Percentiles rank a stretch among this genome's conserved stretches.
These are phyloP conservation scores for Dryococelus australis DNA, from an alignment of 2,888 invertebrate species.

Conservation along the genomic window DNA sequence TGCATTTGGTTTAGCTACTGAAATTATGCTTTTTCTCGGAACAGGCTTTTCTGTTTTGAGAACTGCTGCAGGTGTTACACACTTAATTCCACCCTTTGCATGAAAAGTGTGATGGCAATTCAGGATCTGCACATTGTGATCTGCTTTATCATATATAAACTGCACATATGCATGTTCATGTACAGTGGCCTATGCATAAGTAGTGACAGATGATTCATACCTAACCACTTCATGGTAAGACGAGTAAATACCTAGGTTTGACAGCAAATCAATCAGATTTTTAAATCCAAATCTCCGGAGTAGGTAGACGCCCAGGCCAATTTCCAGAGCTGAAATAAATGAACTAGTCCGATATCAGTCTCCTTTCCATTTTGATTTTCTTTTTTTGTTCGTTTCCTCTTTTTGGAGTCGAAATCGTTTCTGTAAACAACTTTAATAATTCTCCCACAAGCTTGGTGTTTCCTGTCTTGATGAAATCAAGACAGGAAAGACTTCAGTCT, in stretches of 20 bases:
- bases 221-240: slow-evolving; percentile 27
- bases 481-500: no score
- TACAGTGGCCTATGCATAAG: no score
- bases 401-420: background rate
- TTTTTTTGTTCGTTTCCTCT: background rate
- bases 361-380: background rate
- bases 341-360: background rate
- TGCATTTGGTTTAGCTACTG: no score
- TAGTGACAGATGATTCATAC: slow-evolving; percentile 10
- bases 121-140: background rate
- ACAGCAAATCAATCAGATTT: slow-evolving; percentile 25
- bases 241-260: slow-evolving; percentile 24
- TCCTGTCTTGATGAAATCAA: background rate
- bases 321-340: background rate
- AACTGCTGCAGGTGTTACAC: slow-evolving; percentile 13
- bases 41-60: background rate
- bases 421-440: background rate
- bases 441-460: background rate
- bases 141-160: slow-evolving; percentile 18
- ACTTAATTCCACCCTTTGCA: slow-evolving; percentile 26
- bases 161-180: no score
- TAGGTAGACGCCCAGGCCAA: background rate
- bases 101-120: background rate
- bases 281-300: background rate
- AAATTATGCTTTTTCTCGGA: no score